Base-by-base conservation (phyloP, 2,113 vertebrate genomes). In the Mola mola region DNA sequence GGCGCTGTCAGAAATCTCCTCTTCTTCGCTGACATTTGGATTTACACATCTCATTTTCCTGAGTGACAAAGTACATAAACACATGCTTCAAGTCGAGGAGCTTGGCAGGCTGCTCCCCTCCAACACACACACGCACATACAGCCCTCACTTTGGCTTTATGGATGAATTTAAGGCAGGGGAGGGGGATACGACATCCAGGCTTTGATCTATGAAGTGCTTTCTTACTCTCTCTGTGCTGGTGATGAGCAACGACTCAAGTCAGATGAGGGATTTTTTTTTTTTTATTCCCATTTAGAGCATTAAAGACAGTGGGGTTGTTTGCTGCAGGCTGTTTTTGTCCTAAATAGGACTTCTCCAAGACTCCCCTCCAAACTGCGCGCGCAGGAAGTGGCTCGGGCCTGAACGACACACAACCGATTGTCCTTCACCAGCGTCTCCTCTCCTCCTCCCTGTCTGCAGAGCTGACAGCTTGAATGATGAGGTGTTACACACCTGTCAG, bases 11-110 rank as follows among this genome's bases (percentile, higher is more conserved):
- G 62, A 63, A 72, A 79, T 77, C 83, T 78, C 72, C 68, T 79
- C 78, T 70, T 79, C 73, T 56, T 71, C 50, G 42, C 71, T 81
- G 78, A 87, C 83, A 58, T 83, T 80, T 78, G 75, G 78, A 89
- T 87, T 89, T 87, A 90, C 88, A 87, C 87, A 78, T 89, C 78
- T 91, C 87, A 84, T 91, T 83, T 89, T 87, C 70, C 41, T 81
- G 85, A 90, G 74, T 88, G 85, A 88, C 88, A 91, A 85, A 90
- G 83, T 87, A 85, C 74, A 91, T 90, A 91, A 91, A 92, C 87
- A 87, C 75, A 76, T 43, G 58, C 81, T 83, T 77, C 71, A 70
- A 82, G 79, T 76, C 28, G 37, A 65, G 71, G 66, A 66, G 71
- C 74, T 88, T 85, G 85, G 80, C 85, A 84, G 65, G 72, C 66